Evolutionary conservation across 2,888 invertebrate species (phyloP).

Genomic region (Diadegma fenestrale): DNA sequence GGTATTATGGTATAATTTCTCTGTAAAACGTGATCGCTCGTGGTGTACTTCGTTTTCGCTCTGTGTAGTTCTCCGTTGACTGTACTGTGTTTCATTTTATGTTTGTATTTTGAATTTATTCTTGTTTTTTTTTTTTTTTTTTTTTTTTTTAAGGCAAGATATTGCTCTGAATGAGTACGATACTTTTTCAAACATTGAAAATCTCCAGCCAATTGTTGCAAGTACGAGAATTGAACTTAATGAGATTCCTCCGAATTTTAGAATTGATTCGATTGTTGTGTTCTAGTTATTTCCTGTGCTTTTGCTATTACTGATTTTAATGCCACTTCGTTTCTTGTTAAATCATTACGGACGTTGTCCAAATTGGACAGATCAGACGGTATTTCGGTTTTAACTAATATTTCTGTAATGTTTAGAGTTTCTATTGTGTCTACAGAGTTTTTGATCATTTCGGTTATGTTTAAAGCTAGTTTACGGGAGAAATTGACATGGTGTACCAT

Average conservation of each 20-base stretch:
- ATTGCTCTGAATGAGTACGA: no score
- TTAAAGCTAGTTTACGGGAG: no score
- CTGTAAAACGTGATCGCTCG: not conserved
- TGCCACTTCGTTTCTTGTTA: conserved; percentile 39
- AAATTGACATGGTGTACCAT: no score
- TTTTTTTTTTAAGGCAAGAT: no score
- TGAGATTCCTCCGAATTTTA: conserved; percentile 8
- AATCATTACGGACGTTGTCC: conserved; percentile 10
- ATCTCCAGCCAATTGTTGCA: conserved; percentile 28
- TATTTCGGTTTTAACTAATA: conserved; percentile 43
- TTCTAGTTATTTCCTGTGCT: conserved; percentile 38
- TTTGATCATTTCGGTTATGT: no score
- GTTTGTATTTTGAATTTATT: conserved; percentile 17
- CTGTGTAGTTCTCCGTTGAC: not conserved
- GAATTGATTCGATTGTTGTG: conserved; percentile 15
- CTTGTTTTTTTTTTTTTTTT: no score
- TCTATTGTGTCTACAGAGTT: no score
- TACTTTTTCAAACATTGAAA: no score
- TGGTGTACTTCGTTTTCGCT: not conserved
- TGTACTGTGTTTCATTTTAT: not conserved
- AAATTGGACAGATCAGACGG: conserved; percentile 10
- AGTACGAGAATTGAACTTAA: conserved; percentile 20
- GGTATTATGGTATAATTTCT: not conserved
- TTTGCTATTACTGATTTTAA: conserved; percentile 42
- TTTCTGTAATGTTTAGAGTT: conserved; percentile 24